These are phyloP conservation scores for Pharmacophagus antenor DNA, from an alignment of 2,888 invertebrate species.

Conservation along the genomic window DNA sequence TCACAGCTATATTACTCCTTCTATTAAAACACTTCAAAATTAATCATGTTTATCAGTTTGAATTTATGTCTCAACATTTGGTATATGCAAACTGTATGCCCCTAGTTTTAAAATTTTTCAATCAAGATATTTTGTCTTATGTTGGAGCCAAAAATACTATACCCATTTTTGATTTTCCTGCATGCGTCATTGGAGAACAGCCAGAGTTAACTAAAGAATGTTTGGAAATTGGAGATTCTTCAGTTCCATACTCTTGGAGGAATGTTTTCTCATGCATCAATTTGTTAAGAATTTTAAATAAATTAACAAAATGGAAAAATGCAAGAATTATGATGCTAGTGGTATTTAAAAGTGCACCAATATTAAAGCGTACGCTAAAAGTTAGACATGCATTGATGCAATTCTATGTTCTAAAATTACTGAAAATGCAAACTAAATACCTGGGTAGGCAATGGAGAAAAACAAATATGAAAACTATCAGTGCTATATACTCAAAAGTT, in stretches of 20 bases:
- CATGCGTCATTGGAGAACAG: conserved; percentile 96
- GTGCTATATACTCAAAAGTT: conserved; percentile 98
- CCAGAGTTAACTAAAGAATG: conserved; percentile 96
- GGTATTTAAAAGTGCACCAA: conserved; percentile 99
- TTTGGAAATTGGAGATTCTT: conserved; percentile 90
- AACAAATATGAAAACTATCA: conserved; percentile 99
- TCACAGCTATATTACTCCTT: conserved; percentile 93
- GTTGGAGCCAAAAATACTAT: conserved; percentile 97
- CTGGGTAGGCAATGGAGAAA: conserved; percentile 99
- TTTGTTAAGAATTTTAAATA: conserved; percentile 96
- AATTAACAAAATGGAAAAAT: conserved; percentile 99
- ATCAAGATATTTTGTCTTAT: conserved; percentile 97
- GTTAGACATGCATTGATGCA: conserved; percentile 98
- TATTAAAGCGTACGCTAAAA: conserved; percentile 97
- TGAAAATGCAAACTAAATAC: conserved; percentile 99
- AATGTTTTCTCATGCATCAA: conserved; percentile 99
- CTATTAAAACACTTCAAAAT: conserved; percentile 97
- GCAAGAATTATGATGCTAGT: conserved; percentile 99
- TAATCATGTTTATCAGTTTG: conserved; percentile 99
- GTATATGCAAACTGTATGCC: conserved; percentile 99
- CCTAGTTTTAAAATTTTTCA: conserved; percentile 98
- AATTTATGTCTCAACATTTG: conserved; percentile 98
- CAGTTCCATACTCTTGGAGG: conserved; percentile 95
- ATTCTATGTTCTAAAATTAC: conserved; percentile 96
- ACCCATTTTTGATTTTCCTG: conserved; percentile 96